These are phyloP conservation scores for Gallinago nigripennis DNA, from an alignment of 2,797 vertebrate species.

Conservation along the genomic window DNA sequence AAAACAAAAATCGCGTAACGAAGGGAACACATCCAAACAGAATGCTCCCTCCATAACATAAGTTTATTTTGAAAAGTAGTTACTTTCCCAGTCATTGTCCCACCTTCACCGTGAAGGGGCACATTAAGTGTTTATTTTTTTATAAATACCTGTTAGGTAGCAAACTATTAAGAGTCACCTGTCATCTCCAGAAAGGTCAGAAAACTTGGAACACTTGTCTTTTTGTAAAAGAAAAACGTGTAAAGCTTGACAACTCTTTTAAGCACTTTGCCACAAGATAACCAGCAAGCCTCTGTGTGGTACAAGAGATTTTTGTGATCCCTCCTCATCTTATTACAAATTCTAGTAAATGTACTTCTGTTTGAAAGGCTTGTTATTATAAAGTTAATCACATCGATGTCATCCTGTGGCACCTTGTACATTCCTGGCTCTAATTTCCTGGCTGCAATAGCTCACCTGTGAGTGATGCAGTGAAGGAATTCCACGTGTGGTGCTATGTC, in stretches of 20 bases:
- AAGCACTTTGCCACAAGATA: neutral
- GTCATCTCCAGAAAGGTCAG: neutral
- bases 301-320: neutral
- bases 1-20: neutral
- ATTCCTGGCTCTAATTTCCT: neutral
- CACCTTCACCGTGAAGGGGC: neutral
- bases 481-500: accelerated
- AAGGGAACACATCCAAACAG: neutral
- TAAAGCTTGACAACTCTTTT: neutral
- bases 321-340: accelerated
- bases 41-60: neutral
- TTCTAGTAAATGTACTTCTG: neutral
- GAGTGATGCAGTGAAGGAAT: neutral
- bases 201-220: neutral
- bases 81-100: neutral
- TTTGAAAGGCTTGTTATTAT: neutral
- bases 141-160: neutral
- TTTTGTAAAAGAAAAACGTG: neutral
- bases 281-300: accelerated
- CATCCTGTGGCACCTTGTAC: too few relatives aligned
- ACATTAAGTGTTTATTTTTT: neutral
- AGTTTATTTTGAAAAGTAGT: neutral
- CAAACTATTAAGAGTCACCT: neutral
- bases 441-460: neutral
- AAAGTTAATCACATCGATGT: neutral